Base-by-base conservation (phyloP, 1,140 invertebrate species). In the Saccostrea glomerata region DNA sequence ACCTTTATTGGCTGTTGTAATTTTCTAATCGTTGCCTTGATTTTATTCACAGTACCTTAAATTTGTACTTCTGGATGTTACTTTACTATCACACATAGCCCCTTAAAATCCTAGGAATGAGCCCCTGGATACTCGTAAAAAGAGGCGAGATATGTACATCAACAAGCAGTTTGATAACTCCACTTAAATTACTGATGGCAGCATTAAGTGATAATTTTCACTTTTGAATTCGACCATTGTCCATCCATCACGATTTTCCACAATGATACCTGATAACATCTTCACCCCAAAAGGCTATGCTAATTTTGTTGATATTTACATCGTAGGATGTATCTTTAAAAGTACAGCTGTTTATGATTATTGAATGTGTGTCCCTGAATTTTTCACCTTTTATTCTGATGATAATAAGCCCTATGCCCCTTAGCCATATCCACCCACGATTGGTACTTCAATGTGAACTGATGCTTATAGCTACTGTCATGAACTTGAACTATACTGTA, bases 261-360 rank as follows among this genome's bases (percentile, higher is more conserved):
- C 0, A 9, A 13, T 36, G 7, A 13, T 73, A 23, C 12, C 23
- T 30, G 12, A 73, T 30, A 36, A 6, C 23, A 73, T 73, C 23
- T 30, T 30, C 15, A 73, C 13, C 70, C 25, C 11, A 12, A 36
- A 7, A 30, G 25, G 70, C 70, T 73, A 11, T 30, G 25, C 58
- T 36, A 73, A 73, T 30, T 73, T 36, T 73, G 25, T 73, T 73
- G 30, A 36, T 73, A 73, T 73, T 73, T 73, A 73, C 70, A 40
- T 13, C 25, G 30, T 13, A 73, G 0, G 36, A 73, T 17, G 9
- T 30, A 11, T 12, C 23, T 15, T 36, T 73, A 30, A 73, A 73
- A 25, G 70, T 73, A 25, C 9, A 4, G 70, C 23, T 63, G 58
- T 20, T n/a, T n/a, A 63, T 63, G n/a, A 63, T 36, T 30, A 73